phyloP scores from a whole-genome alignment of 2,113 vertebrate genomes.

The Rhinogobius similis region DNA sequence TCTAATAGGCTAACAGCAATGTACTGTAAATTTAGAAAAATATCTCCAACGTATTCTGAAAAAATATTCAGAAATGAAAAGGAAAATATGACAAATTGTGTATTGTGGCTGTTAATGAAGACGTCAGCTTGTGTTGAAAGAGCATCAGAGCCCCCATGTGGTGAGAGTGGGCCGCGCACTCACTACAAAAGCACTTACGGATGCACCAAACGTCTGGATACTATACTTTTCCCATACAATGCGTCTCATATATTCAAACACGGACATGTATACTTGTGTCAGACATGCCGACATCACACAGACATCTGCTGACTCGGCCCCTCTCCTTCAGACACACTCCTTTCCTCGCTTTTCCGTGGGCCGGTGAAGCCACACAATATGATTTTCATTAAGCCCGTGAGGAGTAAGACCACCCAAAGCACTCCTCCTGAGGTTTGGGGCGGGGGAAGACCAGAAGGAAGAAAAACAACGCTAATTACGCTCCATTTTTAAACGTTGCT shows the following conservation, averaged over 20 bases:
- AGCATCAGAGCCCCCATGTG: constrained; percentile 64
- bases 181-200: not conserved
- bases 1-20: no score
- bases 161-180: constrained; percentile 44
- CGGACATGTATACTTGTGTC: not conserved
- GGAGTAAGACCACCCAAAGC: constrained; percentile 64
- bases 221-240: not conserved
- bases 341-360: no score
- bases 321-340: no score
- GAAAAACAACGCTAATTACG: constrained; percentile 59
- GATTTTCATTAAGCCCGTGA: constrained; percentile 69
- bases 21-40: no score
- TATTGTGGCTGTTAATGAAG: not conserved
- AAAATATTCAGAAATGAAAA: no score
- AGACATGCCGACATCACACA: constrained; percentile 44
- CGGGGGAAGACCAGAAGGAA: constrained; percentile 48
- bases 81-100: not conserved
- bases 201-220: not conserved
- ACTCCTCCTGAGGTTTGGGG: constrained; percentile 35
- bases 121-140: constrained; percentile 27
- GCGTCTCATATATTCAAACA: not conserved
- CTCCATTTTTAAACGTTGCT: constrained; percentile 52
- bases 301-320: constrained; percentile 59
- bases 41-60: no score
- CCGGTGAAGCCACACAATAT: constrained; percentile 60